A percentile compares a stretch with the other conserved stretches of the same genome.
Evolutionary conservation across 2,888 invertebrate species (phyloP).

Genomic region (Sturmia bella): DNA sequence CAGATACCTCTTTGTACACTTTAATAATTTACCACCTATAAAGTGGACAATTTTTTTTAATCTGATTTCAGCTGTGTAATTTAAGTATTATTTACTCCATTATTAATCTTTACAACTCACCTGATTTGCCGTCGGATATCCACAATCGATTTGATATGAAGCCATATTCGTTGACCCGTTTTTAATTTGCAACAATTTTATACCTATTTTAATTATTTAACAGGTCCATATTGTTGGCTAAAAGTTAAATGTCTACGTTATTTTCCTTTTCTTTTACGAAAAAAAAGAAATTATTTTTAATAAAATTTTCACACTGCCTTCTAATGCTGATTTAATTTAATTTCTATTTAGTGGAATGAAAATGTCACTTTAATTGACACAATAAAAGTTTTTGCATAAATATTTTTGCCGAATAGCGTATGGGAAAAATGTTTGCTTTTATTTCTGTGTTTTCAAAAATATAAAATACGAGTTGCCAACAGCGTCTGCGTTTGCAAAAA

Average conservation of each 20-base stretch:
- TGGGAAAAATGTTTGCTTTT: constrained; percentile 7
- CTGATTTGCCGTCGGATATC: constrained; percentile 73
- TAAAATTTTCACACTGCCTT: constrained; percentile 33
- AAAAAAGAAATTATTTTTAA: constrained; percentile 13
- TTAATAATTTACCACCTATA: too few species aligned
- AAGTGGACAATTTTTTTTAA: too few species aligned
- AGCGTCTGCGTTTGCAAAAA: not conserved
- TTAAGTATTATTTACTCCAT: not conserved
- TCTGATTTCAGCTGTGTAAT: not conserved
- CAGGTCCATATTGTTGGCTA: constrained; percentile 32
- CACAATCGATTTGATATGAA: constrained; percentile 71
- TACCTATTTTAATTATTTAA: constrained; percentile 19
- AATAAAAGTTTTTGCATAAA: constrained; percentile 15
- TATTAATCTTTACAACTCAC: constrained; percentile 46
- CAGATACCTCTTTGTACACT: too few species aligned
- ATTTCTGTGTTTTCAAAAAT: constrained; percentile 3
- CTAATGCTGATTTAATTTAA: not conserved
- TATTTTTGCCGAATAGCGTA: constrained; percentile 8
- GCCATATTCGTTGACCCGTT: constrained; percentile 64
- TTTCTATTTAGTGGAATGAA: constrained; percentile 29
- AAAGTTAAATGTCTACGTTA: not conserved
- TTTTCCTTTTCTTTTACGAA: not conserved
- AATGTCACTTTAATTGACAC: constrained; percentile 49
- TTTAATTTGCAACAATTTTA: not conserved
- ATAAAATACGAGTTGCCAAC: constrained; percentile 2